These are phyloP conservation scores for Cetonia aurata DNA, from an alignment of 2,888 invertebrate species.

Conservation along the genomic window DNA sequence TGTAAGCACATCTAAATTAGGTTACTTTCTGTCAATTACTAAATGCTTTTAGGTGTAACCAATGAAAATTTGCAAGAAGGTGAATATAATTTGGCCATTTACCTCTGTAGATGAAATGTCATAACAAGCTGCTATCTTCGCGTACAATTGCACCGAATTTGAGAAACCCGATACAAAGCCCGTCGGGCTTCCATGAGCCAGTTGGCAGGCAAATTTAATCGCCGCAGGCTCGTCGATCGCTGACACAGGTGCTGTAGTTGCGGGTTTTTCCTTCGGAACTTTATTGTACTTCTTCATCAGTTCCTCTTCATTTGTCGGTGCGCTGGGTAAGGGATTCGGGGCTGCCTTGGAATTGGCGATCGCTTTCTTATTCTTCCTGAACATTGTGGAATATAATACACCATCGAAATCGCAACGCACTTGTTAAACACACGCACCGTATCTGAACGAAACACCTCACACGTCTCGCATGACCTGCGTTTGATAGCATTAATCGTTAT, in stretches of 20 bases:
- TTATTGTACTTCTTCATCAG: slow-evolving; percentile 7
- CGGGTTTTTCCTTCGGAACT: background rate
- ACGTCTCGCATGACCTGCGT: slow-evolving; percentile 20
- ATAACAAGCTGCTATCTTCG: slow-evolving; percentile 94
- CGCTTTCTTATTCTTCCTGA: slow-evolving; percentile 16
- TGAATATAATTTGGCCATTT: slow-evolving; percentile 52
- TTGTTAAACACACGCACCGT: background rate
- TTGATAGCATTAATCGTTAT: slow-evolving; percentile 25
- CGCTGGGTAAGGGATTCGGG: background rate
- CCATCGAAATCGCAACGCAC: background rate
- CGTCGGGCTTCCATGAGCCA: slow-evolving; percentile 97
- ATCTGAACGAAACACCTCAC: slow-evolving; percentile 9
- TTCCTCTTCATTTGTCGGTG: slow-evolving; percentile 8
- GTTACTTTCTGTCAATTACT: too few species aligned
- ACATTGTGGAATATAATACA: background rate
- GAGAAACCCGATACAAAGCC: slow-evolving; percentile 95
- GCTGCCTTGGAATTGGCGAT: background rate
- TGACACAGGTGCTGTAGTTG: background rate
- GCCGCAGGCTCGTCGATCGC: background rate
- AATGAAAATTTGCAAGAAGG: too few species aligned
- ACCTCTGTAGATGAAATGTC: slow-evolving; percentile 84
- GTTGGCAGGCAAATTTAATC: slow-evolving; percentile 91
- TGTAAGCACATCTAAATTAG: too few species aligned
- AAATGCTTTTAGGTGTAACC: too few species aligned
- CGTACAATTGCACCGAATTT: slow-evolving; percentile 94